These are phyloP conservation scores for Drosophila anomalipes DNA, from an alignment of 2,888 invertebrate genomes.

Conservation along the genomic window DNA sequence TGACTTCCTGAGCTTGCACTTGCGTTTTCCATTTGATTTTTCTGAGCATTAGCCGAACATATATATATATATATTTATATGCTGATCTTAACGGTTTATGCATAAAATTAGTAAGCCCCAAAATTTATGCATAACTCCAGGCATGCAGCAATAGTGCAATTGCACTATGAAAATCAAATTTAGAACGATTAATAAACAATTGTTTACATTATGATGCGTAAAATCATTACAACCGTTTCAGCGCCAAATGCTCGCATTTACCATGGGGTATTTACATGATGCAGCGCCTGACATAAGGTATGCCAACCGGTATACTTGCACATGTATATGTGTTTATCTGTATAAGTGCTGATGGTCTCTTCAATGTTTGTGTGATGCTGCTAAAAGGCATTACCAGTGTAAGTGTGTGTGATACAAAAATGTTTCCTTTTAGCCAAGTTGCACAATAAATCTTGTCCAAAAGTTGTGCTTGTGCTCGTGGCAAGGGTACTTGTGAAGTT, in stretches of 20 bases:
- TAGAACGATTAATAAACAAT: constrained; percentile 42
- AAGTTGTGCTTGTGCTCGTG: constrained; percentile 54
- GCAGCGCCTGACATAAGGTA: constrained; percentile 41
- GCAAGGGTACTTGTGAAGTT: background rate
- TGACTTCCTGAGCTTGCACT: constrained; percentile 18
- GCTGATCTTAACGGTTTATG: constrained; percentile 60
- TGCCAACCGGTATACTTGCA: constrained; percentile 3
- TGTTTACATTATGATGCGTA: constrained; percentile 43
- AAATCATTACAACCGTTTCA: constrained; percentile 27
- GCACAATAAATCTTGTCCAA: constrained; percentile 71
- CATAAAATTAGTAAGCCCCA: constrained; percentile 53
- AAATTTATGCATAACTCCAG: constrained; percentile 58
- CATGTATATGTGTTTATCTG: constrained; percentile 3
- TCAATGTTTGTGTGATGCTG: constrained; percentile 42
- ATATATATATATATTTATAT: background rate
- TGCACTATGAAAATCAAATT: constrained; percentile 38
- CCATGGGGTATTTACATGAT: constrained; percentile 8
- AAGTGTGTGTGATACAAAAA: constrained; percentile 53
- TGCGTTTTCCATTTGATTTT: constrained; percentile 54
- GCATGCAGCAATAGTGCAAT: constrained; percentile 12
- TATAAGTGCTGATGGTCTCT: constrained; percentile 1
- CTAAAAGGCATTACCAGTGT: constrained; percentile 70
- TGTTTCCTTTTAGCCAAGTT: constrained; percentile 60
- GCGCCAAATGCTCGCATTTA: constrained; percentile 3
- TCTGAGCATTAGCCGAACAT: constrained; percentile 65